These are phyloP conservation scores for Craterocephalus amniculus DNA, from an alignment of 2,797 vertebrate species.

Conservation along the genomic window DNA sequence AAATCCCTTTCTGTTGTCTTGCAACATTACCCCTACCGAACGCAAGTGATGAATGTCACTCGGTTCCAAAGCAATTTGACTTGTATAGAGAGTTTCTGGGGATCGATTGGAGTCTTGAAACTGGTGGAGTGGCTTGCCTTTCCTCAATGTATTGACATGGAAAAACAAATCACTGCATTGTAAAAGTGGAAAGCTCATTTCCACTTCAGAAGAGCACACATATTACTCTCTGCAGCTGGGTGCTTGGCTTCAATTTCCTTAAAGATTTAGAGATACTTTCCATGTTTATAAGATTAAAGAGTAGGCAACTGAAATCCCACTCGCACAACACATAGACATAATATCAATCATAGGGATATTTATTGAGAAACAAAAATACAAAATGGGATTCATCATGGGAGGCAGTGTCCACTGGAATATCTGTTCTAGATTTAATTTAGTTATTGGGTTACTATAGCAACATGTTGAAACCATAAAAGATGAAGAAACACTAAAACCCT, in stretches of 20 bases:
- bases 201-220: constrained; percentile 7
- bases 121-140: constrained; percentile 11
- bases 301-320: not conserved
- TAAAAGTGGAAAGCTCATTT: constrained; percentile 43
- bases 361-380: not conserved
- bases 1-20: constrained; percentile 25
- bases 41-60: constrained; percentile 24
- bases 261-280: not conserved
- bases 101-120: constrained; percentile 41
- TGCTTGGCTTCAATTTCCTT: constrained; percentile 17
- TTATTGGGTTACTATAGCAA: not conserved
- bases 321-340: not conserved
- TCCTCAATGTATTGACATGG: constrained; percentile 41
- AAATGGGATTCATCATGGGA: constrained; percentile 1
- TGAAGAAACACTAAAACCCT: not conserved
- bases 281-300: not conserved
- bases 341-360: not conserved
- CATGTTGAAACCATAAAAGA: not conserved
- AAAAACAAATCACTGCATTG: constrained; percentile 46
- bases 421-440: not conserved
- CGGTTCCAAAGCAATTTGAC: constrained; percentile 45
- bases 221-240: constrained; percentile 2
- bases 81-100: constrained; percentile 21
- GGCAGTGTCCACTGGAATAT: not conserved
- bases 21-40: constrained; percentile 9